Percentiles rank a stretch among this genome's conserved stretches.
Conservation (phyloP, 2,113 vertebrate species). For the Excalfactoria chinensis region DNA sequence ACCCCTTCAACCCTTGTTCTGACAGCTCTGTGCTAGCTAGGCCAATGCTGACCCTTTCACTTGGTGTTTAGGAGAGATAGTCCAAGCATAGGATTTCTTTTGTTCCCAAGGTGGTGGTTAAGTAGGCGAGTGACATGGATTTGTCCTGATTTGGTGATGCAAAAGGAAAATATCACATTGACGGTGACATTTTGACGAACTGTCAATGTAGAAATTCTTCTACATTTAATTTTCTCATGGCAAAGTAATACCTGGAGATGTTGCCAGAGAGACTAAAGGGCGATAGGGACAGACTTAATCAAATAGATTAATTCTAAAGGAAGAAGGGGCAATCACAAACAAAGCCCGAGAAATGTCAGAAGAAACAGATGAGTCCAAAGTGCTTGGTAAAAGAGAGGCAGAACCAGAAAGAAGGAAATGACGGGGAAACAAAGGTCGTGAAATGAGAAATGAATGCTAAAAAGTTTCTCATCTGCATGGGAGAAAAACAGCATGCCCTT, state of each 20-base stretch:
- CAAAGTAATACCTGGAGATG: not conserved
- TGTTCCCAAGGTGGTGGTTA: not conserved
- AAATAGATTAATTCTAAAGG: not conserved
- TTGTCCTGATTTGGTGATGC: not conserved
- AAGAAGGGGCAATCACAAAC: not conserved
- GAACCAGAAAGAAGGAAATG: not conserved
- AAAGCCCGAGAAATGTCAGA: not conserved
- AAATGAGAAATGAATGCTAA: not conserved
- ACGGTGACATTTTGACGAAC: not conserved
- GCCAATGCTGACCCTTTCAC: not conserved
- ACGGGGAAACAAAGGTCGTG: not conserved
- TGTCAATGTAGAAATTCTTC: not conserved
- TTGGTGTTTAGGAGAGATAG: not conserved
- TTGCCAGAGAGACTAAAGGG: not conserved
- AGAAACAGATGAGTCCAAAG: not conserved
- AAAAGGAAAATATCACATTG: not conserved
- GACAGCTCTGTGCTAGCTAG: not conserved
- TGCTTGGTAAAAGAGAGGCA: not conserved
- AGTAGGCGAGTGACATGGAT: not conserved
- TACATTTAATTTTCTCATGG: not conserved
- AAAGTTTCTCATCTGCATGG: not conserved
- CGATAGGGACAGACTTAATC: not conserved
- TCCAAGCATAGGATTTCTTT: not conserved
- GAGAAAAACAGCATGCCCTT: not conserved
- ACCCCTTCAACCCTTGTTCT: accelerated